Evolutionary conservation across 2,888 invertebrate genomes (phyloP).

Genomic region (Eristalis intricaria): DNA sequence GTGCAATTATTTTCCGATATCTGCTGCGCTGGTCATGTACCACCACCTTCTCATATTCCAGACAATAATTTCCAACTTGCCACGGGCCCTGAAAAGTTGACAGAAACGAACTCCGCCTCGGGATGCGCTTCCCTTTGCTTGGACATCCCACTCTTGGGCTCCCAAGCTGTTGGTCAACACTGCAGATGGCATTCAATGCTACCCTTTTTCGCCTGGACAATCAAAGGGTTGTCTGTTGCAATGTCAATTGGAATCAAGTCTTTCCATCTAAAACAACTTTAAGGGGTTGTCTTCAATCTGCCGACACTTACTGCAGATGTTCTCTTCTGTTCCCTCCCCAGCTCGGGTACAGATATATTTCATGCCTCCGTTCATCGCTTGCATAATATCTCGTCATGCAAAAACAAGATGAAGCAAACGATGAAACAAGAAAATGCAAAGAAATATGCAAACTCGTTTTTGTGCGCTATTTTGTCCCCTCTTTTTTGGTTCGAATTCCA

Average conservation of each 20-base stretch:
- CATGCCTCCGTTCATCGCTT: not conserved
- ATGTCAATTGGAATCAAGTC: not conserved
- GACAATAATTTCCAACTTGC: not conserved
- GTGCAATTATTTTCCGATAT: no score
- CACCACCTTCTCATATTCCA: not conserved
- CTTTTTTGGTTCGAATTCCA: slow-evolving; percentile 14
- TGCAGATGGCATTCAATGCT: not conserved
- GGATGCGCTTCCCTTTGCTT: not conserved
- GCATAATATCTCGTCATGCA: slow-evolving; percentile 2
- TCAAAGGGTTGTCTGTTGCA: not conserved
- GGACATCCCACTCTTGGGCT: not conserved
- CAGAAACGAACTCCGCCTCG: not conserved
- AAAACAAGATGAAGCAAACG: not conserved
- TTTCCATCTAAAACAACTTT: not conserved
- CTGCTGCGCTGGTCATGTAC: not conserved
- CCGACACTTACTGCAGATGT: not conserved
- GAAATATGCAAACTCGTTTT: slow-evolving; percentile 14
- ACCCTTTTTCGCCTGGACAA: not conserved
- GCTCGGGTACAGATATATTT: not conserved
- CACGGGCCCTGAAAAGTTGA: not conserved
- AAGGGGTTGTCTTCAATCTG: not conserved
- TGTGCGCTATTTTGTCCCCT: not conserved
- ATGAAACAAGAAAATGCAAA: not conserved
- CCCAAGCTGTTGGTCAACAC: not conserved
- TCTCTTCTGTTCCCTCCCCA: not conserved